Evolutionary conservation across 1,140 invertebrate species (phyloP), one percentile per base, ranked within the genome.

Genomic region (Zaprionus ghesquierei): DNA sequence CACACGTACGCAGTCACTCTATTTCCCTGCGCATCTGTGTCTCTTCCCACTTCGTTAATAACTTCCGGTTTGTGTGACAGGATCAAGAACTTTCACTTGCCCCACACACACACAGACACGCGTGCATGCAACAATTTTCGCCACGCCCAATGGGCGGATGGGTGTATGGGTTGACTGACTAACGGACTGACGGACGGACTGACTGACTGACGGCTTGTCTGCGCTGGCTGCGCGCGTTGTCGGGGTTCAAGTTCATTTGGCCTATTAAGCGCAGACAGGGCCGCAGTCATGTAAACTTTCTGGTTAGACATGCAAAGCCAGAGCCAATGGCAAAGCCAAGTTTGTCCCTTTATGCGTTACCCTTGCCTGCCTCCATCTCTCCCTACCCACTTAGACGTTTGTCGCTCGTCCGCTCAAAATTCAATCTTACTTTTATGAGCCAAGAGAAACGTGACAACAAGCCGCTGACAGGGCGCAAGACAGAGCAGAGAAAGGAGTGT

Each of bases 391-490:
- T 64, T 51, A 31, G 75, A 56, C 61, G 63, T 69, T 82, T 73
- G 44, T 69, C 50, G 80, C 51, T 29, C 72, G 50, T 63, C 82
- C 79, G 79, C 68, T 89, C 79, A 86, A 89, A 89, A 86, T 89
- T 87, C 84, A 87, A 87, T 87, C 84, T 89, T 71, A 80, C 79
- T 87, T 89, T 87, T 87, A 87, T 84, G 84, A 87, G 84, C 29
- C 84, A 80, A 71, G 58, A 77, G 79, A 77, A 89, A 89, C 84
- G 84, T 87, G 84, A 87, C 84, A 89, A 89, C 84, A 89, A 72
- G 84, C 41, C 76, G 74, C 72, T 81, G 79, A 87, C 75, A 56
- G 64, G 50, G 61, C 58, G 35, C 53, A 63, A 44, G 54, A 66
- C 64, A 31, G 46, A 27, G 41, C 22, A 20, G 20, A 13, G 18